Evolutionary conservation across 2,888 invertebrate genomes (phyloP).

Genomic region (Drosophila crucigera): DNA sequence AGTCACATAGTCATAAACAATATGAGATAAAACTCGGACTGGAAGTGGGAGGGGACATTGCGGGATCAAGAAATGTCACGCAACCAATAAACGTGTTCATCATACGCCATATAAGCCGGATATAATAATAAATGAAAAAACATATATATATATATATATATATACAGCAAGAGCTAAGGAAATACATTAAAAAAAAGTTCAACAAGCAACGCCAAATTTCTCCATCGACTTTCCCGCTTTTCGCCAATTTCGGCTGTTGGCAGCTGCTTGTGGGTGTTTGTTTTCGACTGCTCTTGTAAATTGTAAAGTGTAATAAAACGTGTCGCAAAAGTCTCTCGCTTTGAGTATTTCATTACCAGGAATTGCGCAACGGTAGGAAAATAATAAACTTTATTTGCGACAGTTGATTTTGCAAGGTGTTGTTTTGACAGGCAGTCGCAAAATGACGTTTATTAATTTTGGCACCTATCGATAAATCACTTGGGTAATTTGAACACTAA

Average conservation of each 20-base stretch:
- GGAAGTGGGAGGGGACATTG: not conserved
- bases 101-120: conserved; percentile 67
- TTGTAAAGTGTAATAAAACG: conserved; percentile 65
- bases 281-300: conserved; percentile 36
- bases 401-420: conserved; percentile 20
- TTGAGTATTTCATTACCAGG: conserved; percentile 49
- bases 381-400: conserved; percentile 37
- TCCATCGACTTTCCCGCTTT: not conserved
- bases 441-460: conserved; percentile 35
- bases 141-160: not conserved
- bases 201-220: conserved; percentile 27
- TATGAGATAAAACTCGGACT: not conserved
- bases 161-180: conserved; percentile 7
- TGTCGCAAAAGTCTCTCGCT: conserved; percentile 33
- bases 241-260: conserved; percentile 8
- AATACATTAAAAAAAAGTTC: conserved; percentile 59
- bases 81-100: conserved; percentile 64
- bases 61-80: conserved; percentile 28
- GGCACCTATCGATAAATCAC: conserved; percentile 23
- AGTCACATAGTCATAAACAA: conserved; percentile 33
- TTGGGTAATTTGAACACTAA: not conserved
- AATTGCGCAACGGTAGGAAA: conserved; percentile 31
- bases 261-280: conserved; percentile 31
- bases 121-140: conserved; percentile 59
- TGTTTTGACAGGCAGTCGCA: conserved; percentile 10